Conservation (phyloP, 2,113 vertebrate species). For the Osmerus eperlanus region DNA sequence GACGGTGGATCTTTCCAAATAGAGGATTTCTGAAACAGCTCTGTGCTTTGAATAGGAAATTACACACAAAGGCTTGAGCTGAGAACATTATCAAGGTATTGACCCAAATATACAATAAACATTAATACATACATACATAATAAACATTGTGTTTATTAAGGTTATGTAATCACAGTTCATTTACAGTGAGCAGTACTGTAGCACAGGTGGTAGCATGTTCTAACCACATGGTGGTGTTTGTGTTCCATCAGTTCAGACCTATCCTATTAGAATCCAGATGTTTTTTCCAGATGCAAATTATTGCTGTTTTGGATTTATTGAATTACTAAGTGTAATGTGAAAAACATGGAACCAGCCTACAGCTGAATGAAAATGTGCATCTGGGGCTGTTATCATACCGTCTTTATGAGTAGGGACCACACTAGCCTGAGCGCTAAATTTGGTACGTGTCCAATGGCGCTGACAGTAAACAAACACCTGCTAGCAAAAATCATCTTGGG, state of each 20-base stretch:
- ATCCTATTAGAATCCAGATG: constrained; percentile 2
- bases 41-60: constrained; percentile 59
- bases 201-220: no score
- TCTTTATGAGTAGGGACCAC: constrained; percentile 52
- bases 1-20: constrained; percentile 78
- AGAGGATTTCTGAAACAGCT: constrained; percentile 76
- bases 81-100: background rate
- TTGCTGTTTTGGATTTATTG: constrained; percentile 40
- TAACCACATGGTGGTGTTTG: background rate
- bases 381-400: constrained; percentile 43
- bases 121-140: no score
- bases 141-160: no score
- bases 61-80: constrained; percentile 25
- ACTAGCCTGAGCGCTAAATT: constrained; percentile 65
- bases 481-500: constrained; percentile 57
- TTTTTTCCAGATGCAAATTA: constrained; percentile 27
- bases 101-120: background rate
- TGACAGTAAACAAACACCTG: constrained; percentile 66
- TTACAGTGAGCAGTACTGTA: no score
- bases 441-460: constrained; percentile 52
- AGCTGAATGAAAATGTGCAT: background rate
- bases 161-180: no score
- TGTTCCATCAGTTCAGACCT: background rate
- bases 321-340: constrained; percentile 35
- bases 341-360: constrained; percentile 23